These are phyloP conservation scores for Piscicola geometra DNA, from an alignment of 2,888 invertebrate genomes.

Conservation along the genomic window DNA sequence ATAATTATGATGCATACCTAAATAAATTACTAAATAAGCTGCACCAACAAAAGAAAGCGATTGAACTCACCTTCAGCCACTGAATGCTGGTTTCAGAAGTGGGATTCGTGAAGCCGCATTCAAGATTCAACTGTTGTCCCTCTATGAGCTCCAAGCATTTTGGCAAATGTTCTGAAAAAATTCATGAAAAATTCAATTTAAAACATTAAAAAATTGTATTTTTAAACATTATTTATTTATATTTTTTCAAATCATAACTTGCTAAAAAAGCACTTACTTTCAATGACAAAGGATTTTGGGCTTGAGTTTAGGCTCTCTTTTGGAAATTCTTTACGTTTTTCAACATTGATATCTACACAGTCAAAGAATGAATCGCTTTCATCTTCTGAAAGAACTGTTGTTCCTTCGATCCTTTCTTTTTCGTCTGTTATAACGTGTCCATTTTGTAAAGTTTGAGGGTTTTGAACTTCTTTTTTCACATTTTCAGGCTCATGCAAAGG, in stretches of 20 bases:
- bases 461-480: no score
- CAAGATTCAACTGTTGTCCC: neutral
- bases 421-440: no score
- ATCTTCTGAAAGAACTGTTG: neutral
- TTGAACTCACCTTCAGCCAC: constrained; percentile 5
- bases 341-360: neutral
- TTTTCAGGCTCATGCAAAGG: no score
- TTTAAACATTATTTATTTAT: no score
- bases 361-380: neutral
- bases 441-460: no score
- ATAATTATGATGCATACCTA: no score
- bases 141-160: neutral
- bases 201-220: neutral
- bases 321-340: neutral
- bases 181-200: neutral
- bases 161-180: neutral
- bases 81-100: neutral
- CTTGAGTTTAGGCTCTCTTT: no score
- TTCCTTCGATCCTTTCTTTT: neutral
- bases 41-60: no score
- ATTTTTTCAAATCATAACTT: no score
- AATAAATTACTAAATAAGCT: neutral
- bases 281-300: no score
- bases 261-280: no score
- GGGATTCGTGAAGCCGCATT: neutral